Evolutionary conservation across 1,140 invertebrate species (phyloP).

Genomic region (Dryas iulia): DNA sequence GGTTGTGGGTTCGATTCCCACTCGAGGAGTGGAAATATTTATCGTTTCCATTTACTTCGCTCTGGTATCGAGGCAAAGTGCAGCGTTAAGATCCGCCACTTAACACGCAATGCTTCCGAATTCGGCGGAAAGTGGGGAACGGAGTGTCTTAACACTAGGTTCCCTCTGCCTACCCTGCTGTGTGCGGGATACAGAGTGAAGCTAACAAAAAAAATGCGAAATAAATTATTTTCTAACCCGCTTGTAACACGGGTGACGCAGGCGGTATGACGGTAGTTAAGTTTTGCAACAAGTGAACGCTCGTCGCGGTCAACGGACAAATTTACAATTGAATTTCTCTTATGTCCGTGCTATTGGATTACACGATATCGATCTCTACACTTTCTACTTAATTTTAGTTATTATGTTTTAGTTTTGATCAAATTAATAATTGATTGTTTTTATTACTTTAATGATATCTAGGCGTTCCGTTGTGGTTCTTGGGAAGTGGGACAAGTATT

Average conservation of each 20-base stretch:
- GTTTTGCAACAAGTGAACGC: conserved; percentile 23
- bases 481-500: too few species aligned
- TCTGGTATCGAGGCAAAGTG: too few species aligned
- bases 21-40: too few species aligned
- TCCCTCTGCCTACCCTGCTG: neutral
- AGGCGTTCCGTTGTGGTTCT: neutral
- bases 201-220: neutral
- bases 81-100: too few species aligned
- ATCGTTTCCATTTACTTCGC: too few species aligned
- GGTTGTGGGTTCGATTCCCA: too few species aligned
- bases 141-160: neutral
- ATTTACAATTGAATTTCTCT: conserved; percentile 26
- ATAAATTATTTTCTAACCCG: neutral
- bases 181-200: neutral
- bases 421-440: neutral
- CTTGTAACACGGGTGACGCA: neutral
- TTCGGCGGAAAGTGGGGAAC: too few species aligned
- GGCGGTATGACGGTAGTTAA: too few species aligned
- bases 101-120: too few species aligned
- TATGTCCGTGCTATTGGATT: neutral
- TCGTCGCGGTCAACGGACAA: conserved; percentile 23
- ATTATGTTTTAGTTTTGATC: neutral
- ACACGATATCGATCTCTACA: neutral
- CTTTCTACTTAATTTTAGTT: conserved; percentile 1
- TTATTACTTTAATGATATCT: neutral